Conservation (phyloP, 2,888 invertebrate genomes). For the Nomada hirtipes region DNA sequence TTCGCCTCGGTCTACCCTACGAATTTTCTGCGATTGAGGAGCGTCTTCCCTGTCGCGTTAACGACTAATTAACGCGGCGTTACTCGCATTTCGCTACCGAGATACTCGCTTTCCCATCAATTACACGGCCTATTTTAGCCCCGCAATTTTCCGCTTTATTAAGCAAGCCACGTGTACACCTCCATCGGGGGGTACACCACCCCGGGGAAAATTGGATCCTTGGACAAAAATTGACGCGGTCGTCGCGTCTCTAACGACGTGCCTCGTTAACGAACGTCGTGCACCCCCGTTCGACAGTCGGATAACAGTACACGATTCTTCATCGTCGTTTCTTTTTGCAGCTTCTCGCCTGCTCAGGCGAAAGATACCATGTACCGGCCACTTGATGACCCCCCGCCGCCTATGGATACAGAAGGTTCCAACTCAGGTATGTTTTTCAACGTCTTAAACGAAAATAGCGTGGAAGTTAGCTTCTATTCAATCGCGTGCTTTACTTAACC, state of each 20-base stretch:
- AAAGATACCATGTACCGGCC: constrained; percentile 94
- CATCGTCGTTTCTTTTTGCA: constrained; percentile 81
- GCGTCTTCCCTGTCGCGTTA: background rate
- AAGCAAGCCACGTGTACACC: constrained; percentile 11
- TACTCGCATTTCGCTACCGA: constrained; percentile 13
- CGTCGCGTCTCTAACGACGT: constrained; percentile 31
- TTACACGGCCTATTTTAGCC: constrained; percentile 35
- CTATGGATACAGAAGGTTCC: constrained; percentile 94
- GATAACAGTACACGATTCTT: constrained; percentile 18
- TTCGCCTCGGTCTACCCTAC: too few species aligned
- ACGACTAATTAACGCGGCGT: background rate
- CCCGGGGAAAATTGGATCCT: constrained; percentile 28
- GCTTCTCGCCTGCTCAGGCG: constrained; percentile 93
- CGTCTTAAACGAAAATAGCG: background rate
- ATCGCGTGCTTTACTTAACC: too few species aligned
- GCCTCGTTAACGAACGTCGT: constrained; percentile 30
- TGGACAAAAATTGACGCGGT: constrained; percentile 20
- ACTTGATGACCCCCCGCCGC: constrained; percentile 93
- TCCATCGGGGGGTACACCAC: too few species aligned
- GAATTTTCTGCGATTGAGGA: background rate
- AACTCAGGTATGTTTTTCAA: constrained; percentile 85
- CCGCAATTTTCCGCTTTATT: constrained; percentile 42
- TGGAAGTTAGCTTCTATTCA: too few species aligned
- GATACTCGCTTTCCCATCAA: constrained; percentile 42
- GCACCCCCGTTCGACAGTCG: constrained; percentile 10